Evolutionary conservation across 2,113 vertebrate genomes (phyloP).

Genomic region (Poeciliopsis prolifica): DNA sequence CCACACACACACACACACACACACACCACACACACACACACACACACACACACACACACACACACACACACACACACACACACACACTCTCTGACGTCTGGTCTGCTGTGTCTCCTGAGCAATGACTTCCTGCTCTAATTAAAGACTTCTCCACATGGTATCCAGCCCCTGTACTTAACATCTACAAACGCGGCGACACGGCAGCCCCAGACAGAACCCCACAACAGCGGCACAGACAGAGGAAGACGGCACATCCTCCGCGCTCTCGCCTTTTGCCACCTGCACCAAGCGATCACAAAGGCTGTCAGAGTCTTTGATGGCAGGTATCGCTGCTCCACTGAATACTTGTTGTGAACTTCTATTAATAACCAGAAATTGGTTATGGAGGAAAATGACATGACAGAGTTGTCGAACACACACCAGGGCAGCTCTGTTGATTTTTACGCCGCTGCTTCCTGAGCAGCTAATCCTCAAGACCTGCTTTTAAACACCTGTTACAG

Average conservation of each 20-base stretch:
- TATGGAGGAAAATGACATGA: conserved; percentile 34
- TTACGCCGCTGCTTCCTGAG: conserved; percentile 60
- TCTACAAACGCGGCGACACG: conserved; percentile 28
- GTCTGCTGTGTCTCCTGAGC: conserved; percentile 63
- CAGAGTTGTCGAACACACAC: conserved; percentile 54
- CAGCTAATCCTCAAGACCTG: conserved; percentile 59
- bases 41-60: no score
- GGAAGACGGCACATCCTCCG: conserved; percentile 41
- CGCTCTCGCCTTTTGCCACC: conserved; percentile 69
- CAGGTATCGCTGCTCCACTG: conserved; percentile 17
- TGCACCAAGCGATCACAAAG: conserved; percentile 35
- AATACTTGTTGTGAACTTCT: conserved; percentile 39
- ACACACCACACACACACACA: no score
- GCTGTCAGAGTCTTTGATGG: conserved; percentile 8
- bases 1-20: no score
- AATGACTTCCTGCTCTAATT: conserved; percentile 81
- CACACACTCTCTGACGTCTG: conserved; percentile 43
- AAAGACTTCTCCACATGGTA: conserved; percentile 67
- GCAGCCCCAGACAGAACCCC: conserved; percentile 52
- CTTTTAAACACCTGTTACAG: conserved; percentile 55
- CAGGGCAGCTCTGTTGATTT: conserved; percentile 9
- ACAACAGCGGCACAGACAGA: conserved; percentile 40
- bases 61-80: not conserved
- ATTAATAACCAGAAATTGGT: conserved; percentile 12
- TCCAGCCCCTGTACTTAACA: conserved; percentile 78